phyloP scores from a whole-genome alignment of 2,797 vertebrate genomes.

The Cuculus canorus region DNA sequence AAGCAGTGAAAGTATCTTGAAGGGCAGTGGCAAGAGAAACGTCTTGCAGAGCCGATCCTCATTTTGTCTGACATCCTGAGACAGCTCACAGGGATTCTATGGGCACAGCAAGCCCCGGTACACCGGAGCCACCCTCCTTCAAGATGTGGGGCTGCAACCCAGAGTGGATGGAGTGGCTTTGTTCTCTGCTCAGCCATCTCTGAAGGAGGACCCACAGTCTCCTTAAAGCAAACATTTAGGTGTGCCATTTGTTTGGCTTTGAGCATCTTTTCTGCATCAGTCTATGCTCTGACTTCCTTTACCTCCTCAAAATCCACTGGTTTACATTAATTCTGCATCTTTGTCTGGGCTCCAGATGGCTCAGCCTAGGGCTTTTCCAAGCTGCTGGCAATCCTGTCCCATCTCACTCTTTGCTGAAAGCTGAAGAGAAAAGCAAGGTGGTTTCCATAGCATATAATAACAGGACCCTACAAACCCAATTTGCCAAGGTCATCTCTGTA shows the following conservation, averaged over 20 bases:
- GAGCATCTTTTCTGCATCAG: background rate
- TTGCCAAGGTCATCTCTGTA: background rate
- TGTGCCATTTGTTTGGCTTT: background rate
- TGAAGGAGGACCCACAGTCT: background rate
- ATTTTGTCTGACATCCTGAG: background rate
- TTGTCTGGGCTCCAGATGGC: background rate
- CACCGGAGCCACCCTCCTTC: background rate
- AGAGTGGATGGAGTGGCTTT: rapidly evolving
- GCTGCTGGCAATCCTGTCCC: background rate
- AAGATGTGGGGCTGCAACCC: background rate
- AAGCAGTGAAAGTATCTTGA: background rate
- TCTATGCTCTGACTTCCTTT: background rate
- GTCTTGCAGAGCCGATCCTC: background rate
- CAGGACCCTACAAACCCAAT: background rate
- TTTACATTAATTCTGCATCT: background rate
- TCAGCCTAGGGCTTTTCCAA: background rate
- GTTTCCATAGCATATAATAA: background rate
- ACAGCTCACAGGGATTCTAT: background rate
- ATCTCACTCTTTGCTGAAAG: background rate
- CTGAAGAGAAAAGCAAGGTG: background rate
- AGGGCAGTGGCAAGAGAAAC: background rate
- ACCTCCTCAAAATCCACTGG: background rate
- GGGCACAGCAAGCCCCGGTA: background rate
- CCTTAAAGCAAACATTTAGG: background rate
- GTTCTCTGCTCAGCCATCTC: too few relatives aligned